Evolutionary conservation across 1,140 invertebrate species (phyloP), one percentile per base, ranked within the genome.

Genomic region (Sarcophaga bullata): DNA sequence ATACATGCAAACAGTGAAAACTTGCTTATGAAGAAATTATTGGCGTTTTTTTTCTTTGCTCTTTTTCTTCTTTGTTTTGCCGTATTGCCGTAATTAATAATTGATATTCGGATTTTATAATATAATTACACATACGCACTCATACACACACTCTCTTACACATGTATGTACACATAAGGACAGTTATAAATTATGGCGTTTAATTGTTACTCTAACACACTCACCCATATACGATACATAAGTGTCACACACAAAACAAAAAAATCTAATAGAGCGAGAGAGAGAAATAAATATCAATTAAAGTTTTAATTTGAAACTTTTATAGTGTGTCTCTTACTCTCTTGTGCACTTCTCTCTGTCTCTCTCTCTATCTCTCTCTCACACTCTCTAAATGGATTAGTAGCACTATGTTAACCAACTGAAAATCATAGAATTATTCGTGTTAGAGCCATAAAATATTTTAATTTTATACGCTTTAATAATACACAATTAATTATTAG

Each of bases 241-340:
- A 37, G 25, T 37, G 25, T 37, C 25, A 37, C 25, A 37, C 25
- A 37, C 25, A 37, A n/a, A n/a, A n/a, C n/a, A n/a, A n/a, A n/a
- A n/a, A n/a, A n/a, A 37, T 37, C 25, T 37, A 37, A 37, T 1
- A 37, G 25, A 37, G 25, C 1, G 25, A 37, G 25, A 37, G 1
- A 37, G 25, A 37, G 25, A 37, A 37, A 13, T n/a, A 58, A 52
- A 58, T 58, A 58, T 58, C 54, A 58, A 58, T 58, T 58, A 58
- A 58, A 58, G 54, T 58, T 58, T 58, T 58, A 58, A 58, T 58
- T 58, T n/a, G n/a, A 58, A 58, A 58, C 54, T 58, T 58, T 58
- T 58, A 11, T 58, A 1, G 3, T 9, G 15, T 58, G 7, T n/a
- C 7, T 15, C 13, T 58, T 58, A 11, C 52, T 58, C 52, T 58